These are phyloP conservation scores for Apoderus coryli DNA, from an alignment of 2,888 invertebrate genomes.

Conservation along the genomic window DNA sequence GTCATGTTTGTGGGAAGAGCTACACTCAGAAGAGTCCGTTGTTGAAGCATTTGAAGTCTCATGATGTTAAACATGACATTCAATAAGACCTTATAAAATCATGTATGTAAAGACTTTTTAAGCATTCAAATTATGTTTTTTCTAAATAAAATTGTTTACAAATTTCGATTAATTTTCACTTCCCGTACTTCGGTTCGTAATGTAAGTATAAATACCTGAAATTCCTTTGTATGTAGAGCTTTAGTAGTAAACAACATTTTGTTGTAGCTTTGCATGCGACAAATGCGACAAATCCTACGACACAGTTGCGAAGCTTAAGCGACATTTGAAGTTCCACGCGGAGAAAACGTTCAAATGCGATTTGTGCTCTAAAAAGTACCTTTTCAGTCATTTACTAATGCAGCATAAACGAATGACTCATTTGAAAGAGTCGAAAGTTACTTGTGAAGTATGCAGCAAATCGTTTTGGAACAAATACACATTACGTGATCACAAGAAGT, in stretches of 20 bases:
- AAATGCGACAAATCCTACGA: conserved; percentile 7
- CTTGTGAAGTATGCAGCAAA: conserved; percentile 36
- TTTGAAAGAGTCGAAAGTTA: not conserved
- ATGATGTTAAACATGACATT: too few species aligned
- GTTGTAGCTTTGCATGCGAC: conserved; percentile 8
- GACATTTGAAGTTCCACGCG: conserved; percentile 8
- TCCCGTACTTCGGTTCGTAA: too few species aligned
- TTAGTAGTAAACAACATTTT: too few species aligned
- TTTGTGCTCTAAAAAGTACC: conserved; percentile 10
- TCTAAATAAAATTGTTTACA: too few species aligned
- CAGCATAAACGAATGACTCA: conserved; percentile 3
- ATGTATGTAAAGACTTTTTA: too few species aligned
- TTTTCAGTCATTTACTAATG: not conserved
- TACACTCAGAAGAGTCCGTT: conserved; percentile 38
- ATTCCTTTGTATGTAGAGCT: too few species aligned
- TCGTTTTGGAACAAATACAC: conserved; percentile 25
- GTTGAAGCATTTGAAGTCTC: conserved; percentile 36
- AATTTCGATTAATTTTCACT: too few species aligned
- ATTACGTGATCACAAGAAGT: conserved; percentile 10
- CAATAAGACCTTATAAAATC: too few species aligned
- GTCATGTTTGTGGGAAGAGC: conserved; percentile 33
- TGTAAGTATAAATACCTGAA: too few species aligned
- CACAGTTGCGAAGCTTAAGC: conserved; percentile 1
- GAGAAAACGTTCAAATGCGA: conserved; percentile 9
- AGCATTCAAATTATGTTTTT: too few species aligned